Evolutionary conservation across 2,113 vertebrate genomes (phyloP), one percentile per base, ranked within the genome.

Genomic region (Numida meleagris): DNA sequence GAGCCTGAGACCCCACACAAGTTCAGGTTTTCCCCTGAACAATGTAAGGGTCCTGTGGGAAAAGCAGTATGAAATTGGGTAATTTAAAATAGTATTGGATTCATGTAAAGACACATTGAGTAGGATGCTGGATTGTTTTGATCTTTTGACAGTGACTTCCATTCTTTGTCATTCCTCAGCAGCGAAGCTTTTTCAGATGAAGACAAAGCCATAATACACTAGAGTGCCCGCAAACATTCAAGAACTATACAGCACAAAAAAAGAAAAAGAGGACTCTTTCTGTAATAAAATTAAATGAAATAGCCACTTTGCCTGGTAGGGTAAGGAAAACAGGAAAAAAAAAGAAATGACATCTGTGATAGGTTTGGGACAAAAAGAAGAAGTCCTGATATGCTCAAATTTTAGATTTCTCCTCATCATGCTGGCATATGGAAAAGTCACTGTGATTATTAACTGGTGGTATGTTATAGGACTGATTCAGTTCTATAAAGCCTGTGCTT

Each of bases 71-170:
- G n/a, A n/a, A n/a, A n/a, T n/a, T n/a, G n/a, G n/a, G n/a, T n/a
- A n/a, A n/a, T n/a, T n/a, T n/a, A n/a, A n/a, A n/a, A n/a, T n/a
- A n/a, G n/a, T n/a, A 20, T 11, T 43, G 38, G 38, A 62, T 27
- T 73, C 73, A 84, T 74, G 58, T 86, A 88, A 96, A 45, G 85
- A 29, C 68, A 90, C 38, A 8, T 0, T n/a, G 55, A 59, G 18
- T 33, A 77, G 63, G n/a, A 50, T 42, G 48, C 42, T 82, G 87
- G 62, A 62, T 79, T 96, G 67, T 73, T 45, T 91, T 94, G 40
- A 10, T 43, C 48, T 46, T 90, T 86, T 77, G 55, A 42, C 42
- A 57, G 33, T 33, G 50, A 42, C 55, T 94, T 68, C 67, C 67
- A 65, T 81, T 46, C 45, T 63, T 23, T 48, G 58, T 79, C 23